Conservation (phyloP, 2,113 vertebrate species). For the Acanthisitta chloris region DNA sequence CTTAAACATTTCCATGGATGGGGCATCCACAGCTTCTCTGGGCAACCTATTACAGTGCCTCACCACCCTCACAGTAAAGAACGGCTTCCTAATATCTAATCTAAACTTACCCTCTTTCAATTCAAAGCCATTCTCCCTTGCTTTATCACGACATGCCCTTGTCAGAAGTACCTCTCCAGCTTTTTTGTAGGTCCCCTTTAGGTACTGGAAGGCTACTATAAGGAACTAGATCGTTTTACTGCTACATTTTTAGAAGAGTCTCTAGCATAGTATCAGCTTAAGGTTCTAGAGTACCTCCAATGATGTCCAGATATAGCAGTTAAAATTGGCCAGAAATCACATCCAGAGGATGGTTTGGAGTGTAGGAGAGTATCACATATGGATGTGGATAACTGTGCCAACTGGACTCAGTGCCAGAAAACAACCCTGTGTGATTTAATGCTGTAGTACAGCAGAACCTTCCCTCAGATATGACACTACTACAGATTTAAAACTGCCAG, state of each 20-base stretch:
- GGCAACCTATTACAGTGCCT: not conserved
- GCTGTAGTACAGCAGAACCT: not conserved
- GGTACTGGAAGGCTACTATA: not conserved
- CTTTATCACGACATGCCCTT: not conserved
- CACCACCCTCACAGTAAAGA: not conserved
- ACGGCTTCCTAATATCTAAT: not conserved
- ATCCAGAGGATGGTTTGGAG: not conserved
- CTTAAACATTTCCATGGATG: not conserved
- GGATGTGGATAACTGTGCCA: not conserved
- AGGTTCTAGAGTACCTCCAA: not conserved
- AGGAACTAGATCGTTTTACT: not conserved
- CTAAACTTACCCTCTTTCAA: not conserved
- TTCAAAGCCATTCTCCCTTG: not conserved
- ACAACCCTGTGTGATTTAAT: not conserved
- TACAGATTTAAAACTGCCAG: not conserved
- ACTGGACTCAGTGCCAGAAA: not conserved
- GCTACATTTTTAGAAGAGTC: not conserved
- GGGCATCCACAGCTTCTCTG: not conserved
- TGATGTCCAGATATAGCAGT: not conserved
- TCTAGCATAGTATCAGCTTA: not conserved
- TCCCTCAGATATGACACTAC: not conserved
- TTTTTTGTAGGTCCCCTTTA: not conserved
- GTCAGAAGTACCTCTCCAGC: not conserved
- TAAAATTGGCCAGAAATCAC: not conserved
- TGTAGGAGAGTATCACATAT: not conserved